Evolutionary conservation across 2,113 vertebrate genomes (phyloP), one percentile per base, ranked within the genome.

Genomic region (Marcusenius ussheri): DNA sequence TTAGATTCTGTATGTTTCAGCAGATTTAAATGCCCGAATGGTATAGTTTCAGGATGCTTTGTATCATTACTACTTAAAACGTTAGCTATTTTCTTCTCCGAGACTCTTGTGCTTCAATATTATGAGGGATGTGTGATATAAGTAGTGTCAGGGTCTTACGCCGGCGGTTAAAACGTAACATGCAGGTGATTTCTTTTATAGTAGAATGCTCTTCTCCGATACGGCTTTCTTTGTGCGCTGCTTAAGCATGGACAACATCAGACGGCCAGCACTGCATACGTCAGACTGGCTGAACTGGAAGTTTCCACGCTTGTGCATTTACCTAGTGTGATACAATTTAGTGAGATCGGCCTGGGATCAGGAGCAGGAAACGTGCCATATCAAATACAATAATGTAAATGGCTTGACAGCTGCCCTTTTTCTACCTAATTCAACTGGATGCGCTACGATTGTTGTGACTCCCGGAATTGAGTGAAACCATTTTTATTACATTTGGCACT

Each of bases 251-350:
- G 39, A 77, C 77, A 45, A 58, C 89, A 83, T 77, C 27, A 24
- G 27, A 45, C 35, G 88, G 47, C 10, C 49, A 10, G 50, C 24
- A 17, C 31, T n/a, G 84, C 83, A n/a, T 21, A 74, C 83, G 89
- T 87, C 83, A 90, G 56, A 50, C 42, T 31, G 51, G 10, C 6
- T 62, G 53, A 24, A 80, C 89, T 90, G 56, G 89, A 87, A 90
- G 27, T 90, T 80, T 90, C 62, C 31, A 77, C 35, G 85, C 19
- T 42, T 47, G 8, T 70, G 51, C 39, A 7, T 49, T 90, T 90
- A 15, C 13, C 11, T 35, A 49, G 50, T 15, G 49, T 39, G 35
- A 80, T 42, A 39, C 31, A 39, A 24, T 39, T 13, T 35, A 35
- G 31, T 39, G 70, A 35, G 31, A 42, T 11, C 13, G 74, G 74